Conservation (phyloP, 2,888 invertebrate genomes). For the Salpingus planirostris region DNA sequence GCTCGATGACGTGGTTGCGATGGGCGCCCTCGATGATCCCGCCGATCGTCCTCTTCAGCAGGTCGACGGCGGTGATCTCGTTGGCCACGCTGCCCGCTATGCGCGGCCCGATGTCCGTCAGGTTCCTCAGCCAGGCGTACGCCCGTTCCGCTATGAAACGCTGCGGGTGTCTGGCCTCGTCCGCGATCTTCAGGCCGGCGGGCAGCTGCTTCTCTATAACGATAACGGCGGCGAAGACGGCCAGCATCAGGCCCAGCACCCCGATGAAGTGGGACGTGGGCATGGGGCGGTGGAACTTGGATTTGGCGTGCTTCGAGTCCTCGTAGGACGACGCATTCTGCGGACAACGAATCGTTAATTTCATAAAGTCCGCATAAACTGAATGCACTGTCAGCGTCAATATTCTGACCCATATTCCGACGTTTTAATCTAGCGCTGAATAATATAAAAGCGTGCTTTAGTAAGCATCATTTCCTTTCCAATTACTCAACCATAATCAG, state of each 20-base stretch:
- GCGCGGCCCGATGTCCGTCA: constrained; percentile 54
- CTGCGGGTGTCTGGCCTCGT: constrained; percentile 36
- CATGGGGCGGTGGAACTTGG: constrained; percentile 36
- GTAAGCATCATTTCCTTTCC: no score
- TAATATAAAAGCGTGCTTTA: no score
- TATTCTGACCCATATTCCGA: no score
- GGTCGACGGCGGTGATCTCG: constrained; percentile 50
- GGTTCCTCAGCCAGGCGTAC: constrained; percentile 52
- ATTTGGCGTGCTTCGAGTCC: constrained; percentile 8
- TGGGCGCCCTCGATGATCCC: constrained; percentile 42
- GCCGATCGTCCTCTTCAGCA: constrained; percentile 42
- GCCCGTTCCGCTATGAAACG: constrained; percentile 58
- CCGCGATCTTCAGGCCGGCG: constrained; percentile 42
- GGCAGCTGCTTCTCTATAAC: constrained; percentile 54
- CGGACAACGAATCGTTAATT: no score
- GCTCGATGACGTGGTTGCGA: constrained; percentile 41
- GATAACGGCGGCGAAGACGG: constrained; percentile 47
- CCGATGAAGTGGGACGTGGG: constrained; percentile 45
- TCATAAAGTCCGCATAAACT: no score
- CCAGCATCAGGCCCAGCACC: constrained; percentile 45
- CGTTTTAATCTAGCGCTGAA: no score
- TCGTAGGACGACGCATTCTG: no score
- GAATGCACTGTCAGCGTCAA: no score
- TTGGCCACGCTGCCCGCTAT: constrained; percentile 60
- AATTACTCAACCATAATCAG: no score